Percentiles rank a stretch among this genome's conserved stretches.
Conservation (phyloP, 2,113 vertebrate species). For the Notechis scutatus region DNA sequence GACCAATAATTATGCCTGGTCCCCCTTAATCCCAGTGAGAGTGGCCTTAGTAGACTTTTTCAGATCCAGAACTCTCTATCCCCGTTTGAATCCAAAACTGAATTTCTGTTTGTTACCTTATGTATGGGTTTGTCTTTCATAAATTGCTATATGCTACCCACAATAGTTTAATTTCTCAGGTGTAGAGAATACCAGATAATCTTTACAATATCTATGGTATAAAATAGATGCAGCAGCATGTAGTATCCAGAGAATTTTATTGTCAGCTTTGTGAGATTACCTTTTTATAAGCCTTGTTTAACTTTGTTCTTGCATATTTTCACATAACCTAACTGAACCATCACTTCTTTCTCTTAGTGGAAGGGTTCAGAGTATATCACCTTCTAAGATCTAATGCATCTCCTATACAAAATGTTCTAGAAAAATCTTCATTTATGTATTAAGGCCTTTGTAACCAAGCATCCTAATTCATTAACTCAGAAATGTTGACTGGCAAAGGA, state of each 20-base stretch:
- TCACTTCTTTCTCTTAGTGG: background rate
- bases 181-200: background rate
- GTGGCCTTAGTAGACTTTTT: too few relatives aligned
- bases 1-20: background rate
- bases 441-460: background rate
- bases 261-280: background rate
- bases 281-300: background rate
- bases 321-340: background rate
- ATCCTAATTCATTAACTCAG: background rate
- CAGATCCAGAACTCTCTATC: background rate
- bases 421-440: background rate
- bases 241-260: background rate
- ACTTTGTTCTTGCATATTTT: background rate
- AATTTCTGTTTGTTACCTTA: background rate
- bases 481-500: background rate
- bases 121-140: background rate
- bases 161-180: background rate
- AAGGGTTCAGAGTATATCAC: background rate
- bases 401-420: background rate
- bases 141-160: background rate
- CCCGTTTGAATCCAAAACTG: background rate
- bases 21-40: background rate
- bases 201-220: background rate
- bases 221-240: background rate
- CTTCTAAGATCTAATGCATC: background rate